A percentile compares a stretch with the other conserved stretches of the same genome.
phyloP scores from a whole-genome alignment of 2,797 vertebrate genomes.

The Acanthurus lineatus region DNA sequence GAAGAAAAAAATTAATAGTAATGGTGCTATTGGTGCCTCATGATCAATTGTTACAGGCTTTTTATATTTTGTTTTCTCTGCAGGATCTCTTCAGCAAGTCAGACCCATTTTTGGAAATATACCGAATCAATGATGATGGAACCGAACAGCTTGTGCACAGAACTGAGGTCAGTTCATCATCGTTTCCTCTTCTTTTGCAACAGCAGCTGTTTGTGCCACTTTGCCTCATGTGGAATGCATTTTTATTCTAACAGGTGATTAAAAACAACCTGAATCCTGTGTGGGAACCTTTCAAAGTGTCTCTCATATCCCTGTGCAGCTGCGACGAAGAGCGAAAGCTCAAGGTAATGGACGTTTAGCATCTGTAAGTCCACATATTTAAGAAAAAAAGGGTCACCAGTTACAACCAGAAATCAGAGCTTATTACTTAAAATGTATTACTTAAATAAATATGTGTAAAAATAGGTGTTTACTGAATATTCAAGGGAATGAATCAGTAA shows the following conservation, averaged over 20 bases:
- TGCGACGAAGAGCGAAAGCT: slow-evolving; percentile 94
- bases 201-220: slow-evolving; percentile 14
- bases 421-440: background rate
- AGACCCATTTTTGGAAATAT: slow-evolving; percentile 97
- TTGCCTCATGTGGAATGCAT: slow-evolving; percentile 14
- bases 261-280: slow-evolving; percentile 97
- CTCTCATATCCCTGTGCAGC: slow-evolving; percentile 94
- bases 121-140: slow-evolving; percentile 90
- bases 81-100: slow-evolving; percentile 99
- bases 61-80: slow-evolving; percentile 18
- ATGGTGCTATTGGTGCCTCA: background rate
- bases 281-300: slow-evolving; percentile 97
- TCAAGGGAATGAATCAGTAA: background rate
- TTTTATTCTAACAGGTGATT: slow-evolving; percentile 87
- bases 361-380: background rate
- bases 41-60: background rate
- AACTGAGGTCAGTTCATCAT: slow-evolving; percentile 89
- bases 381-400: slow-evolving; percentile 2
- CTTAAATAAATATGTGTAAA: background rate
- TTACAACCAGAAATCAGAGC: slow-evolving; percentile 15
- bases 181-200: slow-evolving; percentile 12
- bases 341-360: slow-evolving; percentile 84
- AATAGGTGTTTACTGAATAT: background rate
- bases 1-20: background rate
- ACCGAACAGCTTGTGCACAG: slow-evolving; percentile 95